Conservation (phyloP, 2,113 vertebrate genomes). For the Sylvietta virens region DNA sequence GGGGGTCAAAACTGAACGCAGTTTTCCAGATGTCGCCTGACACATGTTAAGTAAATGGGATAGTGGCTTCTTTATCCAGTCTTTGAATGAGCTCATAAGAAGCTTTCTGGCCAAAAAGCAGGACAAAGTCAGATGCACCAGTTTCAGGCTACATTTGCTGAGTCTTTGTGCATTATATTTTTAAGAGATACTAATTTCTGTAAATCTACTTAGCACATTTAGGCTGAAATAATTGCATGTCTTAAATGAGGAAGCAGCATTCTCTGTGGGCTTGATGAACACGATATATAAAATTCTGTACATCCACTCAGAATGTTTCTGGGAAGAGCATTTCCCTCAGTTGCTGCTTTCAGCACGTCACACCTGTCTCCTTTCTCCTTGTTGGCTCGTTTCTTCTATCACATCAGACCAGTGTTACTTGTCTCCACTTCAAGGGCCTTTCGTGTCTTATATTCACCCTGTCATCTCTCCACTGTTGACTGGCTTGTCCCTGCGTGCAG, state of each 20-base stretch:
- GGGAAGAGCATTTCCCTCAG: background rate
- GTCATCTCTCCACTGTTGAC: background rate
- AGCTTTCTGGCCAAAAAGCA: background rate
- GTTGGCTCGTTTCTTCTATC: background rate
- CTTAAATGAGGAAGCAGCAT: background rate
- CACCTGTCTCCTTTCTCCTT: fast-evolving
- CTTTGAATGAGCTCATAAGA: background rate
- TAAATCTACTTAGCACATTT: background rate
- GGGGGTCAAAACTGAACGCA: background rate
- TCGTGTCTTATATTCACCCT: background rate
- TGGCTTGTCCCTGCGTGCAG: background rate
- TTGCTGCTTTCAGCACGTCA: background rate
- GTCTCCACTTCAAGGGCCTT: background rate
- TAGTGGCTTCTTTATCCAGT: background rate
- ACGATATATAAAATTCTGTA: background rate
- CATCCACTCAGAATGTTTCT: background rate
- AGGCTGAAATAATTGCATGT: background rate
- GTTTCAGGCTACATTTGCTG: background rate
- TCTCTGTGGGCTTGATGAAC: background rate
- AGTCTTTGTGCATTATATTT: background rate
- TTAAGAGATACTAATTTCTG: background rate
- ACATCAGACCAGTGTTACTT: background rate
- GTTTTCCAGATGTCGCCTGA: too few relatives aligned
- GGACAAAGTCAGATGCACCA: background rate
- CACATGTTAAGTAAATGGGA: fast-evolving